Conservation (phyloP, 2,113 vertebrate genomes). For the Sturnira hondurensis region DNA sequence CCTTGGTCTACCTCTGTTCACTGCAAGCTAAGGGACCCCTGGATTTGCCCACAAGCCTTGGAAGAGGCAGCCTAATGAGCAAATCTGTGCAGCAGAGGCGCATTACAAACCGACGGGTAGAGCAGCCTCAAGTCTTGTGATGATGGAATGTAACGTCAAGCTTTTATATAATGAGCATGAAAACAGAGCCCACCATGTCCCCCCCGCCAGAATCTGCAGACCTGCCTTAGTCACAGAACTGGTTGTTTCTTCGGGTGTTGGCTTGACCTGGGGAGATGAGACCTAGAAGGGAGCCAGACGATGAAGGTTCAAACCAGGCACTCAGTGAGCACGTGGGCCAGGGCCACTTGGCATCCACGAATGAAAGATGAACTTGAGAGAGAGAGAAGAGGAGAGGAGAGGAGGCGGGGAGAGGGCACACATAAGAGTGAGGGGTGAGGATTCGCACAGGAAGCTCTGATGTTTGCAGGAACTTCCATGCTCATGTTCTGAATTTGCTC, state of each 20-base stretch:
- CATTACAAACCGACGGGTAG: background rate
- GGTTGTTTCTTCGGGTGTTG: slow-evolving; percentile 28
- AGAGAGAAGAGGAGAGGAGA: background rate
- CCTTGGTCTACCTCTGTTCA: background rate
- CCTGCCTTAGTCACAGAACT: background rate
- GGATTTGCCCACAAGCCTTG: background rate
- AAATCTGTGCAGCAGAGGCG: background rate
- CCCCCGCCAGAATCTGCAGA: fast-evolving
- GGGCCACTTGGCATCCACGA: fast-evolving
- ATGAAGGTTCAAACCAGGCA: background rate
- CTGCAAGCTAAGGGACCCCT: background rate
- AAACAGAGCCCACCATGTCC: background rate
- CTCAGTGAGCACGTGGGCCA: background rate
- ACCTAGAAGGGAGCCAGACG: slow-evolving; percentile 34
- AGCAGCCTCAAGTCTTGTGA: background rate
- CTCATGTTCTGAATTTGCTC: slow-evolving; percentile 2
- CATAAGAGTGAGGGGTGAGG: background rate
- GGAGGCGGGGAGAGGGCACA: too few relatives aligned
- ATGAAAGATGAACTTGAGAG: background rate
- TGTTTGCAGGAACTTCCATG: background rate
- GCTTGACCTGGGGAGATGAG: slow-evolving; percentile 2
- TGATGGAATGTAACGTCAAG: background rate
- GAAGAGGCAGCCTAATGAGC: background rate
- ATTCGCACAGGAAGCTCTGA: background rate
- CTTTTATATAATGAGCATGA: background rate